Percentiles rank a stretch among this genome's conserved stretches.
Conservation (phyloP, 2,113 vertebrate genomes). For the Rallus limicola region DNA sequence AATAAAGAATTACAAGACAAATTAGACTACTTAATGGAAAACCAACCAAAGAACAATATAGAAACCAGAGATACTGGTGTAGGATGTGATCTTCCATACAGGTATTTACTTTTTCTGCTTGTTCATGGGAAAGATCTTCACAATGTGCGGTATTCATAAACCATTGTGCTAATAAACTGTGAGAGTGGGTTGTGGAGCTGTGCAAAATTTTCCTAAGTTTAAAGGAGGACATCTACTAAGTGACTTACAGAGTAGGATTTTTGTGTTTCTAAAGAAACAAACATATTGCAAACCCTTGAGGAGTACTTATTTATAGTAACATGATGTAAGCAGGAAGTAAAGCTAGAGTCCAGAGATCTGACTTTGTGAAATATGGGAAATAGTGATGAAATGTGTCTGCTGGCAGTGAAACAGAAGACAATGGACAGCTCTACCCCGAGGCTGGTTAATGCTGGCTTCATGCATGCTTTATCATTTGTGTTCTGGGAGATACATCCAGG, state of each 20-base stretch:
- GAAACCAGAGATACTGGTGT: slow-evolving; percentile 89
- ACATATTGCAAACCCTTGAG: background rate
- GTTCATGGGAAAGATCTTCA: background rate
- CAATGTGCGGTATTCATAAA: background rate
- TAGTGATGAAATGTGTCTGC: background rate
- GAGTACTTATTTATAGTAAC: background rate
- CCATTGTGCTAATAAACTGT: background rate
- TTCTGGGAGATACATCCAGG: background rate
- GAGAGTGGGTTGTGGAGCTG: background rate
- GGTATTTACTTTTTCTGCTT: slow-evolving; percentile 75
- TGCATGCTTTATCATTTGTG: background rate
- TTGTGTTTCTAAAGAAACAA: background rate
- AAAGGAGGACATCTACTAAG: background rate
- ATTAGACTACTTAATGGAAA: slow-evolving; percentile 90
- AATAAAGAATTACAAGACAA: slow-evolving; percentile 98
- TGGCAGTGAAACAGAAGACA: background rate
- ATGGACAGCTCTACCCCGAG: background rate
- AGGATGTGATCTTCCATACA: slow-evolving; percentile 85
- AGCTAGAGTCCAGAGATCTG: background rate
- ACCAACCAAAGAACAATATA: slow-evolving; percentile 77
- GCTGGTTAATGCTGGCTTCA: background rate
- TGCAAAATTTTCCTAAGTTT: background rate
- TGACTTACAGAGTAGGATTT: background rate
- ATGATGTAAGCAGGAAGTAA: background rate
- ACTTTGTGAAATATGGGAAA: background rate